phyloP scores from a whole-genome alignment of 2,113 vertebrate genomes.

The Terrapene triunguis region DNA sequence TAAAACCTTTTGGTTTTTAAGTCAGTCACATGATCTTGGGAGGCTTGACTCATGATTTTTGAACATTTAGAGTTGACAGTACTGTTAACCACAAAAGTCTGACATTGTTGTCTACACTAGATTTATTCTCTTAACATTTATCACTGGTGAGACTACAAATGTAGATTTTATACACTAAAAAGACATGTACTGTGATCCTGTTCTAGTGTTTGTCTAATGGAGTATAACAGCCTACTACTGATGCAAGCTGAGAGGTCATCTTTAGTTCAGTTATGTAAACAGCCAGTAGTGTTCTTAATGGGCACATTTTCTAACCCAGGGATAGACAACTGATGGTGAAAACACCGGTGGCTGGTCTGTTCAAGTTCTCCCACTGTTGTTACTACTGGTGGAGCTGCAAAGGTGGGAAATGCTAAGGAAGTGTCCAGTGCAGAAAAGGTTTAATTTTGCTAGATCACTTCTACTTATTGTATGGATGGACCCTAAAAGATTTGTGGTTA shows the following conservation, averaged over 20 bases:
- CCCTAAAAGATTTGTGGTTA: conserved; percentile 43
- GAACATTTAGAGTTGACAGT: background rate
- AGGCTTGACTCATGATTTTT: background rate
- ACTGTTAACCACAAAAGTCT: background rate
- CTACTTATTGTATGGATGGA: background rate
- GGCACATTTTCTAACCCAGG: background rate
- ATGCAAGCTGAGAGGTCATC: background rate
- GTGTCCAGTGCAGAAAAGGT: background rate
- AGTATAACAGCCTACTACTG: background rate
- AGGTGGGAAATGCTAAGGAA: background rate
- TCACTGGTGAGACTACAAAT: background rate
- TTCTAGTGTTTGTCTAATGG: background rate
- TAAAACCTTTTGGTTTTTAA: background rate
- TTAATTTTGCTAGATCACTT: background rate
- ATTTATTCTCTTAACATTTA: background rate
- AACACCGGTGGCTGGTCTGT: background rate
- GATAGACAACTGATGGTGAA: background rate
- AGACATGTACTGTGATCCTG: background rate
- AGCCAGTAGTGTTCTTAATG: background rate
- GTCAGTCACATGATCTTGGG: background rate
- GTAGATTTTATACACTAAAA: background rate
- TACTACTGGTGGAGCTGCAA: background rate
- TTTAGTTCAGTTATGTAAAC: background rate
- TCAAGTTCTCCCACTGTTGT: background rate
- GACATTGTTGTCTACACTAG: background rate